phyloP scores from a whole-genome alignment of 2,113 vertebrate genomes.

The Calyptomena viridis region DNA sequence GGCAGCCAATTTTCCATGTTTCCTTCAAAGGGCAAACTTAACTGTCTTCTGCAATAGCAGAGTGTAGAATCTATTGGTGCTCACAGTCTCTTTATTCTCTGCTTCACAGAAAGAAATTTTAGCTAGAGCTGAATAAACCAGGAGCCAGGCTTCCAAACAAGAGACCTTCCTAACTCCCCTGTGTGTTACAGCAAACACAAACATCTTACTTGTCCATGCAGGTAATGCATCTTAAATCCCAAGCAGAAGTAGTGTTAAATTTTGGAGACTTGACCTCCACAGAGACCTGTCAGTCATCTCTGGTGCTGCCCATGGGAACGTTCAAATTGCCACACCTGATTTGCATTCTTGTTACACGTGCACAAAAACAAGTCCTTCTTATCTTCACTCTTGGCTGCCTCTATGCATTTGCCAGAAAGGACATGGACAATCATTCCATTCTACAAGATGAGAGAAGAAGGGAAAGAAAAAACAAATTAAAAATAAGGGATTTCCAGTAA shows the following conservation, averaged over 20 bases:
- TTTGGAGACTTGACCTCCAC: not conserved
- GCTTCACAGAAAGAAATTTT: not conserved
- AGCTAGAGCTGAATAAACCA: not conserved
- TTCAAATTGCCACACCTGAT: conserved; percentile 85
- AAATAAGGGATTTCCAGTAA: not conserved
- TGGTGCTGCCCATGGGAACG: conserved; percentile 61
- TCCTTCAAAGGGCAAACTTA: not conserved
- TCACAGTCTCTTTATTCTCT: not conserved
- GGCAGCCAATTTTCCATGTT: not conserved
- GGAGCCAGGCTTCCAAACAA: not conserved
- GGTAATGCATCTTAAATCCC: not conserved
- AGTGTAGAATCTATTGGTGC: not conserved
- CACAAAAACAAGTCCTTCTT: conserved; percentile 70
- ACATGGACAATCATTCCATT: conserved; percentile 82
- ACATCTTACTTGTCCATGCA: not conserved
- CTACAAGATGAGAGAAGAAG: conserved; percentile 61
- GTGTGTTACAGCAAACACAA: not conserved
- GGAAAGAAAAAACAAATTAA: not conserved
- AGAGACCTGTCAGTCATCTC: conserved; percentile 35
- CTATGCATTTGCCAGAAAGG: conserved; percentile 83
- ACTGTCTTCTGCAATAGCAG: not conserved
- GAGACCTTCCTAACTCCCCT: not conserved
- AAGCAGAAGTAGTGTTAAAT: not conserved
- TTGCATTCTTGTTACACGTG: conserved; percentile 73
- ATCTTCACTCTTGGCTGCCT: conserved; percentile 70